phyloP scores from a whole-genome alignment of 2,888 invertebrate genomes.

The Allophyes oxyacanthae region DNA sequence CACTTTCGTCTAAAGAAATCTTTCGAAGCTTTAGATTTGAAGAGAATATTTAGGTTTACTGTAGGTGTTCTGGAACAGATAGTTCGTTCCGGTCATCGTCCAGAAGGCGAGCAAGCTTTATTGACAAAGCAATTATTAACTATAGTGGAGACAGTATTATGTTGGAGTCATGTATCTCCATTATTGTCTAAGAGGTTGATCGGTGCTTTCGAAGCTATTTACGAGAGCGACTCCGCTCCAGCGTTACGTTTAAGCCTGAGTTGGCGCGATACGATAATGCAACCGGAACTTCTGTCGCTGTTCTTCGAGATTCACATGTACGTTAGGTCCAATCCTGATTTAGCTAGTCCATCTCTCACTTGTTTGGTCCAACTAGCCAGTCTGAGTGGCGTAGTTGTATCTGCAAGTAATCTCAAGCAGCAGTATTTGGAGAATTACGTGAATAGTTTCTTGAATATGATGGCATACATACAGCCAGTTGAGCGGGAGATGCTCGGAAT shows the following conservation, averaged over 20 bases:
- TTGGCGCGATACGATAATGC: constrained; percentile 94
- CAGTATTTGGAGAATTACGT: constrained; percentile 85
- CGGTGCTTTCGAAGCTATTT: constrained; percentile 92
- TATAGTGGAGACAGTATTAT: constrained; percentile 93
- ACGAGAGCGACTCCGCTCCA: constrained; percentile 91
- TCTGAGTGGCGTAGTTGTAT: constrained; percentile 80
- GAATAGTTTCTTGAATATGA: constrained; percentile 81
- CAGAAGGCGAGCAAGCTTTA: constrained; percentile 85
- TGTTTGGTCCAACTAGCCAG: constrained; percentile 94
- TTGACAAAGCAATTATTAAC: constrained; percentile 92
- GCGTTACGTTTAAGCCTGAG: constrained; percentile 90
- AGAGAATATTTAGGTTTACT: constrained; percentile 92
- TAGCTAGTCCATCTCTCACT: constrained; percentile 93
- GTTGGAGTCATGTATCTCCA: constrained; percentile 94
- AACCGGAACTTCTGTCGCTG: constrained; percentile 92
- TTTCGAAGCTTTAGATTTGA: constrained; percentile 95
- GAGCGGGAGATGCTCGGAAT: constrained; percentile 84
- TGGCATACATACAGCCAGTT: constrained; percentile 80
- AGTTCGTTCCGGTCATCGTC: constrained; percentile 81
- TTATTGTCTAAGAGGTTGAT: constrained; percentile 91
- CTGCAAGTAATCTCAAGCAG: constrained; percentile 76
- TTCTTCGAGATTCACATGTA: constrained; percentile 96
- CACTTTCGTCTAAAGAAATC: constrained; percentile 95
- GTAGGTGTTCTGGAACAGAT: constrained; percentile 83
- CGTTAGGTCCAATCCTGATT: constrained; percentile 92